Percentiles rank a stretch among this genome's conserved stretches.
phyloP scores from a whole-genome alignment of 1,140 invertebrate species.

The Triops longicaudatus region DNA sequence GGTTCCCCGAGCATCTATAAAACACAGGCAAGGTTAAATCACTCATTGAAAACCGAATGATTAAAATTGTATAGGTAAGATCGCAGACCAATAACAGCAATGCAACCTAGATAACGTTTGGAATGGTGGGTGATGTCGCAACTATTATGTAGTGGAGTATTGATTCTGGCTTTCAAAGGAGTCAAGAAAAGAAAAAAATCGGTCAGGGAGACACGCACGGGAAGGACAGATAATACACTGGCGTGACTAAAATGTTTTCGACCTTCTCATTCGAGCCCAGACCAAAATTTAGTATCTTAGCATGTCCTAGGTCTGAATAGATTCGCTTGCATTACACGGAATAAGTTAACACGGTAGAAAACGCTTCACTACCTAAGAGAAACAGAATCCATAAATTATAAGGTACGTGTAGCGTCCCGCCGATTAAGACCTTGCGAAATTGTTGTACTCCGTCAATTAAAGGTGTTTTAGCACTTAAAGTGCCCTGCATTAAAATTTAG shows the following conservation, averaged over 20 bases:
- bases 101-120: background rate
- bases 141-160: background rate
- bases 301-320: background rate
- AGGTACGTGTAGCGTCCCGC: too few relatives aligned
- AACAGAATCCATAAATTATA: too few relatives aligned
- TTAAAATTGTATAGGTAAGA: background rate
- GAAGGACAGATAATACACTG: background rate
- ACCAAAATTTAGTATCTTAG: background rate
- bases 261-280: background rate
- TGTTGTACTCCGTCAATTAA: too few relatives aligned
- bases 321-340: too few relatives aligned
- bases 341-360: too few relatives aligned
- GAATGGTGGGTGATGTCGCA: background rate
- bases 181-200: background rate
- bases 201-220: background rate
- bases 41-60: background rate
- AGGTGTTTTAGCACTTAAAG: too few relatives aligned
- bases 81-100: background rate
- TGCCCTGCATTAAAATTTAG: too few relatives aligned
- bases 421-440: too few relatives aligned
- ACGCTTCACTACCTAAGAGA: too few relatives aligned
- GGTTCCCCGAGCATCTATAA: background rate
- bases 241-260: background rate
- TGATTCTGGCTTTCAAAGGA: background rate
- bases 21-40: background rate